phyloP scores from a whole-genome alignment of 1,140 invertebrate species.

The Proales similis region DNA sequence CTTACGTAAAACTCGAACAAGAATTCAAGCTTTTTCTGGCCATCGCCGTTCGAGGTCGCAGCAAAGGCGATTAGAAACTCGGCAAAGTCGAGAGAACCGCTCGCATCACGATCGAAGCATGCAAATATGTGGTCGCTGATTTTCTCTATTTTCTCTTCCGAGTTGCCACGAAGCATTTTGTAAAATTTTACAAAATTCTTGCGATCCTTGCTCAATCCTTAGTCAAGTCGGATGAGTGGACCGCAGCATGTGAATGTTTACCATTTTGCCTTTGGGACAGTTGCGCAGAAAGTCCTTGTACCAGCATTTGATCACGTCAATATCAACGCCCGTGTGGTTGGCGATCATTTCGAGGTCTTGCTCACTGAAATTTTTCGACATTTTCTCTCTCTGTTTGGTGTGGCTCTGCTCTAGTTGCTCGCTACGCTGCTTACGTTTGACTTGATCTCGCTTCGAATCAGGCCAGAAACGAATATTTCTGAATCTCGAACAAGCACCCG shows the following conservation, averaged over 20 bases:
- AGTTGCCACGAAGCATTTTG: constrained; percentile 15
- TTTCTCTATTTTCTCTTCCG: constrained; percentile 1
- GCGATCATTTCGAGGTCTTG: constrained; percentile 25
- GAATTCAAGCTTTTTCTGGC: constrained; percentile 26
- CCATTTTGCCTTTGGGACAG: constrained; percentile 37
- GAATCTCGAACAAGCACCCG: too few relatives aligned
- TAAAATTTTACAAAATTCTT: constrained; percentile 33
- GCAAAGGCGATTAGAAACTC: constrained; percentile 35
- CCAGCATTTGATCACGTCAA: constrained; percentile 32
- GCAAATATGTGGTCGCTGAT: constrained; percentile 27
- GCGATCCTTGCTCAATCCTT: neutral
- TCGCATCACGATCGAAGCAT: constrained; percentile 25
- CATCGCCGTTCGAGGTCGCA: constrained; percentile 25
- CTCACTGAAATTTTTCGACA: constrained; percentile 2
- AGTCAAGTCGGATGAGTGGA: neutral
- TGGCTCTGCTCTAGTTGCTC: too few relatives aligned
- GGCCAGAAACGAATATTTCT: too few relatives aligned
- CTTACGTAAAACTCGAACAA: constrained; percentile 33
- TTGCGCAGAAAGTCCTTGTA: constrained; percentile 30
- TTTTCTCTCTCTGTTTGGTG: too few relatives aligned
- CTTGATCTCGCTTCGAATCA: too few relatives aligned
- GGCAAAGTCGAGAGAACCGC: constrained; percentile 31
- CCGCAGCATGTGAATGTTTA: too few relatives aligned
- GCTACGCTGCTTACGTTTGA: too few relatives aligned
- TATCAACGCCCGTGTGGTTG: constrained; percentile 22